Evolutionary conservation across 2,888 invertebrate genomes (phyloP).

Genomic region (Pseudococcus viburni): DNA sequence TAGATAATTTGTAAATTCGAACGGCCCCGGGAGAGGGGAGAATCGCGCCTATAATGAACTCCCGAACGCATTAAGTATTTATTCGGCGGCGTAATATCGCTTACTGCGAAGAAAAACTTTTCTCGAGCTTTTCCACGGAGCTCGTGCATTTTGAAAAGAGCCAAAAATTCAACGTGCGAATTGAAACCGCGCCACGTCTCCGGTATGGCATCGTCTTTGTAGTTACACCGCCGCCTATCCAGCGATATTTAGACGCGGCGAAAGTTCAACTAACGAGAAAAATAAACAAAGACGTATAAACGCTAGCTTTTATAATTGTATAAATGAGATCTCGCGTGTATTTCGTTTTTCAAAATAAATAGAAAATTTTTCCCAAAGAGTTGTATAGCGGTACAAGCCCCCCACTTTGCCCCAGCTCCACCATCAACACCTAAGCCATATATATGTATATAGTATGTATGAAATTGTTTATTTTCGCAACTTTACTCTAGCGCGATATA

Average conservation of each 20-base stretch:
- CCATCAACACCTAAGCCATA: neutral
- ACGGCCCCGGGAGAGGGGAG: neutral
- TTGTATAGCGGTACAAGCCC: neutral
- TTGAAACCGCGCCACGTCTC: neutral
- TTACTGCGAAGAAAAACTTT: constrained; percentile 13
- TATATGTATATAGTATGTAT: neutral
- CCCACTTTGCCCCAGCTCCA: neutral
- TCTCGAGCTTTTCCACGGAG: neutral
- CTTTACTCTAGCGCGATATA: constrained; percentile 24
- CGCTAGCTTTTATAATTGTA: constrained; percentile 43
- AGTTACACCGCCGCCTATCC: neutral
- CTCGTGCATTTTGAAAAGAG: neutral
- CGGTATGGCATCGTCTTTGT: too few species aligned
- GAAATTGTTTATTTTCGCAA: constrained; percentile 41
- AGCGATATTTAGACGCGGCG: neutral
- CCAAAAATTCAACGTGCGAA: neutral
- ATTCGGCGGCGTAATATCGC: neutral
- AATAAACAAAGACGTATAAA: constrained; percentile 45
- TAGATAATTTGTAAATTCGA: constrained; percentile 18
- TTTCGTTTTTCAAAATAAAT: constrained; percentile 53
- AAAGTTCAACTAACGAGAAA: constrained; percentile 41
- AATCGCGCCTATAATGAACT: constrained; percentile 13
- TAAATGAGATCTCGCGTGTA: constrained; percentile 53
- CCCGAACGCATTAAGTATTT: constrained; percentile 32
- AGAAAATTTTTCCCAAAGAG: constrained; percentile 21